These are phyloP conservation scores for Leucopsar rothschildi DNA, from an alignment of 2,113 vertebrate genomes.

Conservation along the genomic window DNA sequence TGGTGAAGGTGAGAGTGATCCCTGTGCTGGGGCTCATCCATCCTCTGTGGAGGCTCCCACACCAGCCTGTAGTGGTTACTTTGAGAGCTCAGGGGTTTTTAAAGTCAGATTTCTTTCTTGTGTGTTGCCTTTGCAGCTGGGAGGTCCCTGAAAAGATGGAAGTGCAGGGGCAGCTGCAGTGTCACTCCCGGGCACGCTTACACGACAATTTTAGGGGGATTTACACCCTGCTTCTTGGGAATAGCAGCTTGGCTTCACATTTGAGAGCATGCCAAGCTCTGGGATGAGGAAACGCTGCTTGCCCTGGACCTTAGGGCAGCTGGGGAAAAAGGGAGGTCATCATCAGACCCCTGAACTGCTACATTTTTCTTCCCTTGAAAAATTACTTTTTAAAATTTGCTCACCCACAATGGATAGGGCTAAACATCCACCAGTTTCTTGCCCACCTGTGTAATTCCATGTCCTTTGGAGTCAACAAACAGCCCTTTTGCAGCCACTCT, in stretches of 20 bases:
- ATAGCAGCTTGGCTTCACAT: background rate
- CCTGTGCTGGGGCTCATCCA: background rate
- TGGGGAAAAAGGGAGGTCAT: constrained; percentile 20
- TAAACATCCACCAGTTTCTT: constrained; percentile 60
- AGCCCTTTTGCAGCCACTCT: constrained; percentile 56
- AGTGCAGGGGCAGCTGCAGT: background rate
- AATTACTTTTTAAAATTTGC: background rate
- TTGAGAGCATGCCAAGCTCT: fast-evolving
- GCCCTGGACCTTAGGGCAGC: constrained; percentile 25
- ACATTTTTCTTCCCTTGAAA: constrained; percentile 40
- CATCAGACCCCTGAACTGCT: constrained; percentile 45
- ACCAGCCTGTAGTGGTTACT: background rate
- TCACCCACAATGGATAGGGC: constrained; percentile 41
- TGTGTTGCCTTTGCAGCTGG: fast-evolving
- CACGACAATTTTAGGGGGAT: background rate
- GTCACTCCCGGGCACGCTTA: background rate
- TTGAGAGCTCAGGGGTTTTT: background rate
- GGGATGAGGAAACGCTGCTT: background rate
- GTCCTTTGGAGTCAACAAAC: constrained; percentile 66
- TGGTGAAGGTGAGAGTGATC: background rate
- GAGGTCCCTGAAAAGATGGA: background rate
- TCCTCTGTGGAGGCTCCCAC: background rate
- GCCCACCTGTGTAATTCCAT: constrained; percentile 24
- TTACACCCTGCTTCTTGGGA: background rate
- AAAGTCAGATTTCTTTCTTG: background rate